Percentiles rank a stretch among this genome's conserved stretches.
Conservation (phyloP, 2,113 vertebrate species). For the Pachycephala philippinensis region DNA sequence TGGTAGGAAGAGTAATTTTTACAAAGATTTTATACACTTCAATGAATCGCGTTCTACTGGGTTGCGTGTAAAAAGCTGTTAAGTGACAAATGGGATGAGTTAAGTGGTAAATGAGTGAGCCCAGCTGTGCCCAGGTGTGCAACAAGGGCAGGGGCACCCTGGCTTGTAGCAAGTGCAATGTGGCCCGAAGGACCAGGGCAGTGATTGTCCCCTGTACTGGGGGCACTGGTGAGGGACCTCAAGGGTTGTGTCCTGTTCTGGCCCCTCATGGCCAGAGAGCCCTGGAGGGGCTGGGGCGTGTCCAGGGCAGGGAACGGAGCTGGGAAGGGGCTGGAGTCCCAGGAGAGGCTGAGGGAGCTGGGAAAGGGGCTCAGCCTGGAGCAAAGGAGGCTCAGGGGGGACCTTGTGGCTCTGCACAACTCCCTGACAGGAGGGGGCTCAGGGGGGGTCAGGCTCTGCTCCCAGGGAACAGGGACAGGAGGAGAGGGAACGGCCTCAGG, state of each 20-base stretch:
- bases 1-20: background rate
- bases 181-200: background rate
- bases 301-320: background rate
- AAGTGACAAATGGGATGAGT: background rate
- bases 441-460: no score
- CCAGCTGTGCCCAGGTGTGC: background rate
- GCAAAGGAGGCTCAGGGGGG: no score
- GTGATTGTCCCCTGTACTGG: background rate
- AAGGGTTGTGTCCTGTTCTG: background rate
- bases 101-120: background rate
- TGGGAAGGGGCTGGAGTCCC: background rate
- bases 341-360: no score
- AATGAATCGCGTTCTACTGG: background rate
- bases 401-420: no score
- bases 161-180: background rate
- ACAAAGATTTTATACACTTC: background rate
- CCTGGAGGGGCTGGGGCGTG: fast-evolving
- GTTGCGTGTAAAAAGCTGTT: background rate
- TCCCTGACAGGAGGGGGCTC: no score
- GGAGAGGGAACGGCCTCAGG: no score
- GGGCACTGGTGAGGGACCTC: background rate
- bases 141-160: background rate
- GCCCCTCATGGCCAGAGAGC: background rate
- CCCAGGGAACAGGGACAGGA: no score
- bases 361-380: no score